Percentiles rank a stretch among this genome's conserved stretches.
These are phyloP conservation scores for Mola mola DNA, from an alignment of 2,113 vertebrate genomes.

Conservation along the genomic window DNA sequence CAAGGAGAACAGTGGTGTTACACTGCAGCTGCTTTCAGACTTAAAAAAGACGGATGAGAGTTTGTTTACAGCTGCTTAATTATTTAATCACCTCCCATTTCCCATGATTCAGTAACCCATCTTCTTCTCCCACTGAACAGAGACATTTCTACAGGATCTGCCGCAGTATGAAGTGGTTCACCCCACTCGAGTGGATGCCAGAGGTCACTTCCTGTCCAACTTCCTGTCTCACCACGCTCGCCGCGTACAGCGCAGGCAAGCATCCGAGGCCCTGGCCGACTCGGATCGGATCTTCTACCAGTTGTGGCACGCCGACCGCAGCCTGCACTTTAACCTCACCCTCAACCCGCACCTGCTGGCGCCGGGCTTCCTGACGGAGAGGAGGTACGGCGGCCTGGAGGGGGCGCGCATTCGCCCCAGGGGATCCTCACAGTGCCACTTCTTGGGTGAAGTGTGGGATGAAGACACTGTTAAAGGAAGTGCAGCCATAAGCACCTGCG, in stretches of 20 bases:
- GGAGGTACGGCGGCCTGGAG: constrained; percentile 81
- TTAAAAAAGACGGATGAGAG: too few relatives aligned
- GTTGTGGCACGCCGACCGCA: constrained; percentile 79
- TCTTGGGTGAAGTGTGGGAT: constrained; percentile 88
- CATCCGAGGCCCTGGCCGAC: constrained; percentile 29
- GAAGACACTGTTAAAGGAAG: constrained; percentile 69
- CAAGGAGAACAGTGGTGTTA: too few relatives aligned
- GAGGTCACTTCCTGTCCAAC: constrained; percentile 90
- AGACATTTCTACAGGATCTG: constrained; percentile 48
- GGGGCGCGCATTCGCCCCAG: constrained; percentile 68
- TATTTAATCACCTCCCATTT: constrained; percentile 15
- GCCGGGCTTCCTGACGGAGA: constrained; percentile 87
- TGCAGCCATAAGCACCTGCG: constrained; percentile 91
- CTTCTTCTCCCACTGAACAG: constrained; percentile 58
- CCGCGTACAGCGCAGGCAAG: constrained; percentile 83
- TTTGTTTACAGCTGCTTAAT: constrained; percentile 38
- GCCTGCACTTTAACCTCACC: constrained; percentile 89
- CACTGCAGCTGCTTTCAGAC: too few relatives aligned
- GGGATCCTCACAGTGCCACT: constrained; percentile 82
- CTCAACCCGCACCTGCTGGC: constrained; percentile 88
- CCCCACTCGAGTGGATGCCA: constrained; percentile 87
- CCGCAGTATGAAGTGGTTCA: constrained; percentile 86
- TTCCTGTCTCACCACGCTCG: constrained; percentile 84
- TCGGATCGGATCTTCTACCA: constrained; percentile 83
- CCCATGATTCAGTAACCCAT: constrained; percentile 34